A percentile compares a stretch with the other conserved stretches of the same genome.
These are phyloP conservation scores for Trachelus troglodyta DNA, from an alignment of 2,888 invertebrate genomes.

Conservation along the genomic window DNA sequence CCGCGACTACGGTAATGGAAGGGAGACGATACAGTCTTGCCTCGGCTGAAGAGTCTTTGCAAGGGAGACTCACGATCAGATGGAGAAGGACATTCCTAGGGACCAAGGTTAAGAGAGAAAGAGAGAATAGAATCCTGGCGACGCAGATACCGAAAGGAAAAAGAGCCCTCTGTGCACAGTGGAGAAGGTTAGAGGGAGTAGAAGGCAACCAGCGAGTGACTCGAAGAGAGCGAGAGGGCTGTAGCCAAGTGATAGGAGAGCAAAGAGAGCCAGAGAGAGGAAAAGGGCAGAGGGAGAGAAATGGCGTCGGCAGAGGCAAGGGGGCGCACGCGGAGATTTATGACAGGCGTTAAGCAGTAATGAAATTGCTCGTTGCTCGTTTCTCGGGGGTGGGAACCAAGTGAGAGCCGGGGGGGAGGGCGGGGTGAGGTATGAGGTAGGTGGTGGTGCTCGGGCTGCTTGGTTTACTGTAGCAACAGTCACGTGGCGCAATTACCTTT, in stretches of 20 bases:
- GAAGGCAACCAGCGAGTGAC: background rate
- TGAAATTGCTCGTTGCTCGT: constrained; percentile 68
- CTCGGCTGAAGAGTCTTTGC: background rate
- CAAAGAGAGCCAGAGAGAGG: constrained; percentile 25
- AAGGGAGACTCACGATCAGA: background rate
- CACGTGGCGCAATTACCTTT: constrained; percentile 64
- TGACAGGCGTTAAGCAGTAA: constrained; percentile 69
- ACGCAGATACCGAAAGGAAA: background rate
- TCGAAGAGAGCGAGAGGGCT: background rate
- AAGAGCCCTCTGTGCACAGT: background rate
- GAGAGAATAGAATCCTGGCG: constrained; percentile 19
- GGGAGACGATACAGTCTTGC: constrained; percentile 15
- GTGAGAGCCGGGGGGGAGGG: constrained; percentile 35
- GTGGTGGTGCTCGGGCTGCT: constrained; percentile 29
- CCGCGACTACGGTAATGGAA: constrained; percentile 15
- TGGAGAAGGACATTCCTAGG: constrained; percentile 23
- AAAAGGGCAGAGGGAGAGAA: constrained; percentile 25
- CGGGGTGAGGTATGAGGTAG: constrained; percentile 10
- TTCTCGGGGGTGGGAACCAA: constrained; percentile 53
- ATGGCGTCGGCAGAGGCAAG: constrained; percentile 24
- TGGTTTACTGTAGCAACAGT: constrained; percentile 50
- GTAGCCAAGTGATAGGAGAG: background rate
- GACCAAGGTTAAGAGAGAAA: constrained; percentile 25
- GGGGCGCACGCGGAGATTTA: constrained; percentile 65
- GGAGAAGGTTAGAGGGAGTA: background rate